These are phyloP conservation scores for Palaemon carinicauda DNA, from an alignment of 1,140 invertebrate species.

Conservation along the genomic window DNA sequence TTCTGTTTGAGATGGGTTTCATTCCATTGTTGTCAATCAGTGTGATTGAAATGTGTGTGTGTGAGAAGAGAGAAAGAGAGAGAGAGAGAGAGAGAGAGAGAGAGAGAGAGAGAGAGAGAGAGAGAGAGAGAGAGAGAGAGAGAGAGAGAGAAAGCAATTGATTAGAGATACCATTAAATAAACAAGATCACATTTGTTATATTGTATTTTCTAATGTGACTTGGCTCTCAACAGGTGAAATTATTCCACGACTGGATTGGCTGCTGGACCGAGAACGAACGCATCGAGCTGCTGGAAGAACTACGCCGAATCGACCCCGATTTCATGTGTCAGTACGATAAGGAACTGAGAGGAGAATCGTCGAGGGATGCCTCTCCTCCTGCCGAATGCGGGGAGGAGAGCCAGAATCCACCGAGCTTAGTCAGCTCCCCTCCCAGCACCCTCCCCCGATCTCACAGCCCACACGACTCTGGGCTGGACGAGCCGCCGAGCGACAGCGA, in stretches of 20 bases:
- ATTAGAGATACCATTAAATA: too few relatives aligned
- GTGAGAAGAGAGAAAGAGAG: too few relatives aligned
- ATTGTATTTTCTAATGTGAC: not conserved
- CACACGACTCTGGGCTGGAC: slow-evolving; percentile 52
- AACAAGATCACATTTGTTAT: too few relatives aligned
- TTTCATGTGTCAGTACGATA: slow-evolving; percentile 48
- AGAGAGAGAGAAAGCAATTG: too few relatives aligned
- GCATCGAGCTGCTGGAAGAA: slow-evolving; percentile 26
- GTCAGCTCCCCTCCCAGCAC: slow-evolving; percentile 49
- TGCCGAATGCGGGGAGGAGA: slow-evolving; percentile 8
- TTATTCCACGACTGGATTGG: slow-evolving; percentile 59
- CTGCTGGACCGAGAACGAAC: slow-evolving; percentile 49
- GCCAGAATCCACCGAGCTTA: slow-evolving; percentile 33
- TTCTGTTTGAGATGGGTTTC: too few relatives aligned
- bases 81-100: too few relatives aligned
- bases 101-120: too few relatives aligned
- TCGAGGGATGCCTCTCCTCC: not conserved
- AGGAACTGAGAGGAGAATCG: not conserved
- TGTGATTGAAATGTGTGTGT: too few relatives aligned
- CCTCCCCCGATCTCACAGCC: slow-evolving; percentile 44
- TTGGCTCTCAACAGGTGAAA: slow-evolving; percentile 37
- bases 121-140: too few relatives aligned
- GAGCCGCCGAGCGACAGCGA: slow-evolving; percentile 38
- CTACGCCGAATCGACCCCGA: slow-evolving; percentile 43
- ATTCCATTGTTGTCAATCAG: too few relatives aligned